Conservation (phyloP, 2,888 invertebrate genomes). For the Epinotia brunnichana region DNA sequence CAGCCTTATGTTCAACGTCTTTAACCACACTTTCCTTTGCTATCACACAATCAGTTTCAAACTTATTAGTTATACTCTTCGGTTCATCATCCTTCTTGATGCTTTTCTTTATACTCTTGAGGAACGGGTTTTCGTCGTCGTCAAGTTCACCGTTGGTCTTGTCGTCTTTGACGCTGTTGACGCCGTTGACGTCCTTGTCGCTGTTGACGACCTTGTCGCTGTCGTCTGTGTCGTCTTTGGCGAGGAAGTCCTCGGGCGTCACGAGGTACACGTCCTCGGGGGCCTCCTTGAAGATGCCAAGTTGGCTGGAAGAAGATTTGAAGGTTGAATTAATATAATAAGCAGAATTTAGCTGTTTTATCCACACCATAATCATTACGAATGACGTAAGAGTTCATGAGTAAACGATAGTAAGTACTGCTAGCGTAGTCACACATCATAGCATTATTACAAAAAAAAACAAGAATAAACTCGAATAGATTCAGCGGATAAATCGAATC, state of each 20-base stretch:
- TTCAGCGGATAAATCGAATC: no score
- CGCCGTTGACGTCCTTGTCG: neutral
- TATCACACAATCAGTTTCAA: slow-evolving; percentile 31
- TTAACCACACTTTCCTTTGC: neutral
- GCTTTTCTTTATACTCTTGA: slow-evolving; percentile 53
- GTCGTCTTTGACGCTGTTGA: neutral
- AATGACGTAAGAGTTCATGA: no score
- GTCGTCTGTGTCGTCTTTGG: slow-evolving; percentile 9
- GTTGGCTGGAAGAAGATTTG: slow-evolving; percentile 54
- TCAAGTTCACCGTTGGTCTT: slow-evolving; percentile 20
- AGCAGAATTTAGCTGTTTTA: no score
- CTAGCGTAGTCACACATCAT: no score
- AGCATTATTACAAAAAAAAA: no score
- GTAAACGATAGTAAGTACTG: no score
- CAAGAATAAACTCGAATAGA: no score
- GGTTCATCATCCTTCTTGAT: slow-evolving; percentile 43
- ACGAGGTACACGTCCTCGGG: slow-evolving; percentile 60
- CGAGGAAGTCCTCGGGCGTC: slow-evolving; percentile 59
- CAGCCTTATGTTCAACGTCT: neutral
- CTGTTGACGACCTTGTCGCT: neutral
- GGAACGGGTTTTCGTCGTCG: slow-evolving; percentile 57
- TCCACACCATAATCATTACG: no score
- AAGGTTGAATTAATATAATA: no score
- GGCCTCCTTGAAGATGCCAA: slow-evolving; percentile 64
- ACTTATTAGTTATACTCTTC: slow-evolving; percentile 24